Conservation (phyloP, 2,797 vertebrate genomes). For the Halcyon smyrnensis region DNA sequence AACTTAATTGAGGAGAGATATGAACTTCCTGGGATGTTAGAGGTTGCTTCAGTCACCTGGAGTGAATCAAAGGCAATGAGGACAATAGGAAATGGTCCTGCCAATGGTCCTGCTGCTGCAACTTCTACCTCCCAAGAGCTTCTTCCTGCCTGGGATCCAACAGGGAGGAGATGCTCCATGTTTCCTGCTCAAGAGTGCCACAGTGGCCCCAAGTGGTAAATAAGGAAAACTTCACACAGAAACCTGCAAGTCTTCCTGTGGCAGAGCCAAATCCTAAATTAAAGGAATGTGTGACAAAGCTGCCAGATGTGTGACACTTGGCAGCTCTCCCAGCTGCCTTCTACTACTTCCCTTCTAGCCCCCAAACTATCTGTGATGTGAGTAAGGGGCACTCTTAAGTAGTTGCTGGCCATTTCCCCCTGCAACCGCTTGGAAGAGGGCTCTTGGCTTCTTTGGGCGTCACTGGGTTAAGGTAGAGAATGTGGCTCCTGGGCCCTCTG, state of each 20-base stretch:
- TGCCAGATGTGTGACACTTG: conserved; percentile 66
- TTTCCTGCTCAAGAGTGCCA: conserved; percentile 53
- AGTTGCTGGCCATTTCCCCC: conserved; percentile 53
- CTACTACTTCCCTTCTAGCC: conserved; percentile 58
- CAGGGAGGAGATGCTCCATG: neutral
- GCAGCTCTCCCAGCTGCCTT: conserved; percentile 61
- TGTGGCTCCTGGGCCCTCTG: conserved; percentile 54
- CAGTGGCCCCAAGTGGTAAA: conserved; percentile 67
- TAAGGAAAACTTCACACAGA: conserved; percentile 25
- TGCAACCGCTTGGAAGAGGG: conserved; percentile 40
- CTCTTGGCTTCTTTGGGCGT: conserved; percentile 41
- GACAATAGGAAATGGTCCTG: neutral
- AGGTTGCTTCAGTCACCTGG: neutral
- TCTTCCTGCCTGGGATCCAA: neutral
- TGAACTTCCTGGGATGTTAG: neutral
- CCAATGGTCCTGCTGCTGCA: neutral
- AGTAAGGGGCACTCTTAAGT: conserved; percentile 59
- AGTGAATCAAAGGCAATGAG: neutral
- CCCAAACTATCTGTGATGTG: conserved; percentile 45
- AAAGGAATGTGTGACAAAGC: conserved; percentile 63
- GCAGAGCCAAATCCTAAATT: conserved; percentile 43
- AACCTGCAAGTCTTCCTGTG: neutral
- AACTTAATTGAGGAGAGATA: neutral
- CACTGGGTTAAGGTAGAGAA: conserved; percentile 60
- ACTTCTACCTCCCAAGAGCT: neutral